phyloP scores from a whole-genome alignment of 2,888 invertebrate genomes.

The Fabriciana adippe region DNA sequence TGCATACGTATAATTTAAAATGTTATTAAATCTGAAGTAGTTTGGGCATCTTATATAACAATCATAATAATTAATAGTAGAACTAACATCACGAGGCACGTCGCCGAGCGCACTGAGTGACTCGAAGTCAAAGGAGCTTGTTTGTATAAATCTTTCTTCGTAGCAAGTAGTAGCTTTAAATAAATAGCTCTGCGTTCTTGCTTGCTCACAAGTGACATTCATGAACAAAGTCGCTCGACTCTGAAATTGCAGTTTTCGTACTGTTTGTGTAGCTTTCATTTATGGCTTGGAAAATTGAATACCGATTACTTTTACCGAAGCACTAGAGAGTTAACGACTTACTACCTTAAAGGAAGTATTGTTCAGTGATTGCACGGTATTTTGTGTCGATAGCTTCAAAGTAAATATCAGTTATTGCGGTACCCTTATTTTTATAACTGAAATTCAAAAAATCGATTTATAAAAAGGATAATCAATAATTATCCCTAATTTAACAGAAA shows the following conservation, averaged over 20 bases:
- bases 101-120: constrained; percentile 8
- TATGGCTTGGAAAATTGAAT: constrained; percentile 26
- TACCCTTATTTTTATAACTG: too few species aligned
- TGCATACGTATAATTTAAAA: too few species aligned
- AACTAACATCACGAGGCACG: constrained; percentile 1
- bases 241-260: constrained; percentile 32
- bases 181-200: constrained; percentile 32
- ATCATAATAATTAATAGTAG: constrained; percentile 19
- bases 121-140: constrained; percentile 30
- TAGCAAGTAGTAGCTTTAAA: constrained; percentile 28
- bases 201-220: constrained; percentile 33
- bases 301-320: constrained; percentile 10
- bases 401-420: neutral
- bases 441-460: too few species aligned
- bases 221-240: constrained; percentile 33
- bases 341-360: neutral
- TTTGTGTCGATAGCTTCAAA: neutral
- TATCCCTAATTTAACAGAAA: too few species aligned
- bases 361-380: neutral
- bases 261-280: constrained; percentile 29
- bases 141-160: constrained; percentile 34
- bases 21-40: too few species aligned
- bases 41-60: too few species aligned
- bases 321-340: neutral
- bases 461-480: too few species aligned